phyloP scores from a whole-genome alignment of 64 coral and sea anemone species.

The Porites lutea region DNA sequence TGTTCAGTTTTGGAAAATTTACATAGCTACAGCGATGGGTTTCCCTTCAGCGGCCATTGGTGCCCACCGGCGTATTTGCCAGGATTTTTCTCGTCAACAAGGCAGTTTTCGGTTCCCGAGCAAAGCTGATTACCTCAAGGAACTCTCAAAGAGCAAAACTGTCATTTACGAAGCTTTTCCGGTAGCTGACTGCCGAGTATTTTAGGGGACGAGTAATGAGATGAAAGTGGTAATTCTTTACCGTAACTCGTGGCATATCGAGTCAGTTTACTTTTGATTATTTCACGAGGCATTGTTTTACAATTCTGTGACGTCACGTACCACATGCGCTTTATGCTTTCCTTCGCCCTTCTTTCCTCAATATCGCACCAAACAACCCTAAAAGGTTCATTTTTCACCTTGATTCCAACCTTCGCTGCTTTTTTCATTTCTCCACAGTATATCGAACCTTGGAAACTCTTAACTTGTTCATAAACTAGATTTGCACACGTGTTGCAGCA shows the following conservation, averaged over 20 bases:
- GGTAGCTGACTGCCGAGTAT: conserved; percentile 39
- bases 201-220: conserved; percentile 52
- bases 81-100: conserved; percentile 41
- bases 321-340: conserved; percentile 99
- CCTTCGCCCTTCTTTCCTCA: conserved; percentile 99
- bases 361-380: conserved; percentile 99
- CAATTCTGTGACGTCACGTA: conserved; percentile 99
- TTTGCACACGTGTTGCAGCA: conserved; percentile 96
- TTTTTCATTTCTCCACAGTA: conserved; percentile 71
- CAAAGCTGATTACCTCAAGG: conserved; percentile 10
- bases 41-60: conserved; percentile 80
- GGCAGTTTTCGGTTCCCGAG: conserved; percentile 4
- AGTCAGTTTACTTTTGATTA: conserved; percentile 99
- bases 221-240: conserved; percentile 83
- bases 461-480: conserved; percentile 63
- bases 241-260: conserved; percentile 93
- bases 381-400: conserved; percentile 96
- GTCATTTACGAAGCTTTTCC: conserved; percentile 49
- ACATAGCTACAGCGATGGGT: conserved; percentile 71
- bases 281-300: conserved; percentile 99
- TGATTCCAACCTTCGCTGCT: conserved; percentile 88
- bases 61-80: conserved; percentile 62
- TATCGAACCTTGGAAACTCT: conserved; percentile 52
- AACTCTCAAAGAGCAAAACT: conserved; percentile 24
- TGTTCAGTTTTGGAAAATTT: conserved; percentile 57